Evolutionary conservation across 2,888 invertebrate genomes (phyloP), one percentile per base, ranked within the genome.

Genomic region (Serrognathus titanus): DNA sequence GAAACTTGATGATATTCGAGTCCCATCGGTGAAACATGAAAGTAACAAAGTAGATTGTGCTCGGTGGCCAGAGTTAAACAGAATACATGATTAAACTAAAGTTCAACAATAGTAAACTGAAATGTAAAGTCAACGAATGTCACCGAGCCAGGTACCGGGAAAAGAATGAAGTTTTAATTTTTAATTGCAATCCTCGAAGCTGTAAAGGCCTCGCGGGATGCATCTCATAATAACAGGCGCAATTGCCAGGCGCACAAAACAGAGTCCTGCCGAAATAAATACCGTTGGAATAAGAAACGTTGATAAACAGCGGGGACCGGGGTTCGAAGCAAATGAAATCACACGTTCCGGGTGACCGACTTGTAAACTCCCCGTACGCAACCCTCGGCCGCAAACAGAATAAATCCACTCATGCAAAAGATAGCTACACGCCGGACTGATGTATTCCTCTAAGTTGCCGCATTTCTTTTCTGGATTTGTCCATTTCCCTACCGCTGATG

Each of bases 351-450:
- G 66, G 63, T 61, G 61, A 66, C 60, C 60, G 56, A 55, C 59
- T 55, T 52, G 53, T 59, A 54, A 46, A 55, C 49, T 58, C 58
- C 56, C 63, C 65, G 64, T 66, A 62, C 63, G 66, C 69, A 67
- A 66, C 69, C 69, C 66, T 62, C 63, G 65, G 66, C 69, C 67
- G 64, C 68, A 73, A 73, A 73, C 71, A 71, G 71, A 71, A 71
- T 73, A 72, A 74, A 73, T 68, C 69, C 72, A 66, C 67, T 74
- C 74, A 73, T 74, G 75, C 74, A 71, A 72, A 74, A 70, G 70
- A 71, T 68, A 67, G 69, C 66, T 64, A 65, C 66, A 68, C 55
- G 47, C 41, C 49, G 59, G 59, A 59, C 59, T 57, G 59, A 59
- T 61, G 58, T 61, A 55, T 62, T 62, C 54, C 54, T 57, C 50